Evolutionary conservation across 2,113 vertebrate species (phyloP).

Genomic region (Gila orcuttii): DNA sequence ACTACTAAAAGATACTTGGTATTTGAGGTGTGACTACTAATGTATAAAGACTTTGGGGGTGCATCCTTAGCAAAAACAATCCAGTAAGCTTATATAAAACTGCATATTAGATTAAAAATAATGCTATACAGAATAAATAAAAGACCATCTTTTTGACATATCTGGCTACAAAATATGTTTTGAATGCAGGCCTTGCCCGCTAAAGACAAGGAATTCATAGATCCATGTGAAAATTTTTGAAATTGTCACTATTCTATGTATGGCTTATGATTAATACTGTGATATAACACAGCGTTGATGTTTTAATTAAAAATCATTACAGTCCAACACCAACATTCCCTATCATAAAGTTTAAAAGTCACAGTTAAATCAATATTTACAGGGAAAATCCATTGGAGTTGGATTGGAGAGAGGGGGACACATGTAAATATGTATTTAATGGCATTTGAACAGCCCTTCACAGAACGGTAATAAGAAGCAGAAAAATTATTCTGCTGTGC

Average conservation of each 20-base stretch:
- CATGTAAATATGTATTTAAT: slow-evolving; percentile 73
- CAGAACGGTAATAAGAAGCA: slow-evolving; percentile 47
- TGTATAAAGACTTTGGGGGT: neutral
- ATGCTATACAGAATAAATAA: neutral
- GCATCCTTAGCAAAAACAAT: neutral
- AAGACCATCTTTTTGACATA: neutral
- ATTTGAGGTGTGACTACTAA: neutral
- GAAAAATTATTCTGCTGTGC: slow-evolving; percentile 56
- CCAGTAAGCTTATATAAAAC: neutral
- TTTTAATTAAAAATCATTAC: slow-evolving; percentile 66
- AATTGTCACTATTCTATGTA: slow-evolving; percentile 40
- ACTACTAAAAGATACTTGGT: neutral
- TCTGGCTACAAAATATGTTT: neutral
- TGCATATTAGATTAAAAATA: neutral
- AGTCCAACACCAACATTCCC: slow-evolving; percentile 64
- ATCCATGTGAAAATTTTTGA: slow-evolving; percentile 49
- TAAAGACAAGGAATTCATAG: neutral
- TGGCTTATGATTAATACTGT: slow-evolving; percentile 63
- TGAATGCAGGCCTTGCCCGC: neutral
- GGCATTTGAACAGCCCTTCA: slow-evolving; percentile 62
- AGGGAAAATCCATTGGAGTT: slow-evolving; percentile 68
- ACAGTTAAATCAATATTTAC: slow-evolving; percentile 69
- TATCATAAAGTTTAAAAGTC: slow-evolving; percentile 60
- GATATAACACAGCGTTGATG: slow-evolving; percentile 61
- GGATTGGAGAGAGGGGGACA: slow-evolving; percentile 18